These are phyloP conservation scores for Biston betularia DNA, from an alignment of 2,888 invertebrate species.

Conservation along the genomic window DNA sequence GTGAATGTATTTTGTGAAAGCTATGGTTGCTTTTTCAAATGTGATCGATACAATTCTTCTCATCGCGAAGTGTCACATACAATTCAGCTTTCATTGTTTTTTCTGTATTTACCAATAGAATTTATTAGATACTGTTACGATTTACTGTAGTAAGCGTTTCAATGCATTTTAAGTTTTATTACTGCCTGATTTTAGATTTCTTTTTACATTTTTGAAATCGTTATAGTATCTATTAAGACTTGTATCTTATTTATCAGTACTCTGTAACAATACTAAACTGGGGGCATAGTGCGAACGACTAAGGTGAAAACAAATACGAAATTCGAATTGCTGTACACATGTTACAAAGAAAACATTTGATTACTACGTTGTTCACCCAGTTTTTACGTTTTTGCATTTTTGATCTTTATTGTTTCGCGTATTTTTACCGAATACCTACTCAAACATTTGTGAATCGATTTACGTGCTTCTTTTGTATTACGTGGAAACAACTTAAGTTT, in stretches of 20 bases:
- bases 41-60: not conserved
- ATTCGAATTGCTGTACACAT: not conserved
- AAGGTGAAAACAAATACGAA: not conserved
- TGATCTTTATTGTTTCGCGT: too few species aligned
- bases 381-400: too few species aligned
- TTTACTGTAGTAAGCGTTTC: not conserved
- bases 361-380: too few species aligned
- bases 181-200: not conserved
- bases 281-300: not conserved
- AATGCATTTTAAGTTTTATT: not conserved
- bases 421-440: too few species aligned
- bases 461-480: too few species aligned
- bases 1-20: not conserved
- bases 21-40: not conserved
- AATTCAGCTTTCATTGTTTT: constrained; percentile 12
- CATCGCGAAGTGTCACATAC: not conserved
- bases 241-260: constrained; percentile 16
- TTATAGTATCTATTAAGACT: constrained; percentile 15
- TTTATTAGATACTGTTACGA: constrained; percentile 24
- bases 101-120: constrained; percentile 5
- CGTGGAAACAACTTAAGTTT: too few species aligned
- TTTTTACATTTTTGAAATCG: constrained; percentile 2
- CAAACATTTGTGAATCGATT: too few species aligned
- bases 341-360: too few species aligned
- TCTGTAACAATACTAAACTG: not conserved